Evolutionary conservation across 2,113 vertebrate species (phyloP).

Genomic region (Nibea albiflora): DNA sequence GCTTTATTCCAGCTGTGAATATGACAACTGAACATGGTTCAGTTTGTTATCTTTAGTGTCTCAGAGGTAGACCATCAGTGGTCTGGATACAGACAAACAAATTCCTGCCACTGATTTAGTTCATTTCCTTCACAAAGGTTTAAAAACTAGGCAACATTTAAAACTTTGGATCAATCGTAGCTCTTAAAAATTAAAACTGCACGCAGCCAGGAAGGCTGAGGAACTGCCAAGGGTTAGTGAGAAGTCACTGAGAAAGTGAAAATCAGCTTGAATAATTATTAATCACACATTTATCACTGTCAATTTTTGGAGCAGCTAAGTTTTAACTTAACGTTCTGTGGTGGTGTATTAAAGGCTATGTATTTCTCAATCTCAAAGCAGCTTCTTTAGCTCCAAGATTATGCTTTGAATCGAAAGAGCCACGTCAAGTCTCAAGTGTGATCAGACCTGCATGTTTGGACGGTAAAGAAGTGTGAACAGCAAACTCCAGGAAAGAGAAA

Average conservation of each 20-base stretch:
- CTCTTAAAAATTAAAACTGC: background rate
- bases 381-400: background rate
- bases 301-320: background rate
- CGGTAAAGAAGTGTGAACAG: background rate
- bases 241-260: background rate
- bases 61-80: background rate
- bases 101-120: slow-evolving; percentile 3
- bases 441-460: background rate
- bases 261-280: background rate
- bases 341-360: background rate
- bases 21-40: slow-evolving; percentile 15
- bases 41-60: slow-evolving; percentile 4
- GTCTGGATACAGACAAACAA: background rate
- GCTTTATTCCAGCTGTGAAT: background rate
- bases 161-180: slow-evolving; percentile 10
- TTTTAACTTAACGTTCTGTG: background rate
- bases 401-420: background rate
- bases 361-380: background rate
- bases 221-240: background rate
- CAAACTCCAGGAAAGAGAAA: background rate
- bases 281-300: background rate
- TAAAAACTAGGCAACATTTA: slow-evolving; percentile 1
- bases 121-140: background rate
- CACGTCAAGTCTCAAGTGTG: background rate
- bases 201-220: background rate